phyloP scores from a whole-genome alignment of 2,797 vertebrate species.

The Spatula versicolor region DNA sequence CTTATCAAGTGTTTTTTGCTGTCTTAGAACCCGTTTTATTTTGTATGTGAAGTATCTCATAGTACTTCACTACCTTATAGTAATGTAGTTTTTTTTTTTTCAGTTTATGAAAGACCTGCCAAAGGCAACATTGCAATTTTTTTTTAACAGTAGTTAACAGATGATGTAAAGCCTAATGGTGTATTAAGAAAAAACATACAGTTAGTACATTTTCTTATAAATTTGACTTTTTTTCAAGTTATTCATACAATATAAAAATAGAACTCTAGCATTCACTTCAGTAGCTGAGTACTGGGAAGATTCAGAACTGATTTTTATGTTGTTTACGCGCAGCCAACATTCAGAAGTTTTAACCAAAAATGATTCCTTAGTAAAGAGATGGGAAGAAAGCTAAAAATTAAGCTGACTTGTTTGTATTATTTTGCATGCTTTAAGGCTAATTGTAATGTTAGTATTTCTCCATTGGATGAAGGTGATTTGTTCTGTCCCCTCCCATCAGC shows the following conservation, averaged over 20 bases:
- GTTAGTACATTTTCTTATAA: neutral
- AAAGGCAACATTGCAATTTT: neutral
- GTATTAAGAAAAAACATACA: neutral
- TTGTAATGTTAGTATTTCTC: neutral
- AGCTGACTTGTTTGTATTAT: neutral
- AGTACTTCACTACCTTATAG: neutral
- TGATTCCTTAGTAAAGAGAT: neutral
- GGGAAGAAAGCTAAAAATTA: neutral
- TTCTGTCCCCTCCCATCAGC: neutral
- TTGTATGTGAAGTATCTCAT: neutral
- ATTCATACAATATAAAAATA: neutral
- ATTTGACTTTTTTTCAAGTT: neutral
- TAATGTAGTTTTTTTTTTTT: neutral
- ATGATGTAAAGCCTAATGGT: neutral
- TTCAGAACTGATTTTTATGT: neutral
- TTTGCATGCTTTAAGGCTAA: neutral
- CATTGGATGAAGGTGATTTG: neutral
- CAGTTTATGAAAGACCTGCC: neutral
- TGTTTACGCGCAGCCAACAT: neutral
- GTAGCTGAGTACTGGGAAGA: neutral
- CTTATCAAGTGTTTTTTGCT: neutral
- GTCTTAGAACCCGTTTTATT: neutral
- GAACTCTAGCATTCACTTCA: neutral
- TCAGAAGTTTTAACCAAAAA: neutral
- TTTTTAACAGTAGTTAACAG: neutral